These are phyloP conservation scores for Etheostoma spectabile DNA, from an alignment of 2,113 vertebrate species.

Conservation along the genomic window DNA sequence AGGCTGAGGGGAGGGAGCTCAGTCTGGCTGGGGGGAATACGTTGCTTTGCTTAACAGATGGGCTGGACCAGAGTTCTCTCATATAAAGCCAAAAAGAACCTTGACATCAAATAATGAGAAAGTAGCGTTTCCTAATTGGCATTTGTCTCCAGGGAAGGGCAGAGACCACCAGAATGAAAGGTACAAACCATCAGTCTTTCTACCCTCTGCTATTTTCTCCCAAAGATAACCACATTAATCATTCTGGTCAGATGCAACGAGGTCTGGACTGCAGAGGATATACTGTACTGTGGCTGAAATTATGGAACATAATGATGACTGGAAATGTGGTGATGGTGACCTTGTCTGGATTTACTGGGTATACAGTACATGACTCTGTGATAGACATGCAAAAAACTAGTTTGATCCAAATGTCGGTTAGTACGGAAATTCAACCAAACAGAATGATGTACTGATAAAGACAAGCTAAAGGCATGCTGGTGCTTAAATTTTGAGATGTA, in stretches of 20 bases:
- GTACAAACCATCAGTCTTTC: constrained; percentile 43
- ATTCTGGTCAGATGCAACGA: constrained; percentile 4
- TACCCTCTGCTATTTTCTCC: constrained; percentile 42
- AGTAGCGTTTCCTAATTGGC: constrained; percentile 52
- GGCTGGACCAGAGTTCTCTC: constrained; percentile 14
- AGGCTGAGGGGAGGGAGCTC: constrained; percentile 26
- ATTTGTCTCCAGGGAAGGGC: constrained; percentile 45
- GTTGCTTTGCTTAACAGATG: constrained; percentile 50
- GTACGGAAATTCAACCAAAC: not conserved
- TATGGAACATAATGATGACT: constrained; percentile 50
- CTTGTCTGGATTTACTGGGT: constrained; percentile 38
- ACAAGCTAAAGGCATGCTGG: not conserved
- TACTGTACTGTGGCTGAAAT: constrained; percentile 39
- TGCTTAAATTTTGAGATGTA: not conserved
- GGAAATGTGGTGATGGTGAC: constrained; percentile 37
- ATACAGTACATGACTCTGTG: constrained; percentile 18
- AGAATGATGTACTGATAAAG: not conserved
- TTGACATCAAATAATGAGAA: constrained; percentile 63
- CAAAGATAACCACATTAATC: constrained; percentile 63
- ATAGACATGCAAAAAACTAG: not conserved
- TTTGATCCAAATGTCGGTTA: not conserved
- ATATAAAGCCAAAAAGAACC: constrained; percentile 45
- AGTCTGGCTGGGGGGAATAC: constrained; percentile 23
- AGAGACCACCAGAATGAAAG: constrained; percentile 41
- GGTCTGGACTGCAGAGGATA: constrained; percentile 27